Evolutionary conservation across 1,140 invertebrate genomes (phyloP), one percentile per base, ranked within the genome.

Genomic region (Chionoecetes opilio): DNA sequence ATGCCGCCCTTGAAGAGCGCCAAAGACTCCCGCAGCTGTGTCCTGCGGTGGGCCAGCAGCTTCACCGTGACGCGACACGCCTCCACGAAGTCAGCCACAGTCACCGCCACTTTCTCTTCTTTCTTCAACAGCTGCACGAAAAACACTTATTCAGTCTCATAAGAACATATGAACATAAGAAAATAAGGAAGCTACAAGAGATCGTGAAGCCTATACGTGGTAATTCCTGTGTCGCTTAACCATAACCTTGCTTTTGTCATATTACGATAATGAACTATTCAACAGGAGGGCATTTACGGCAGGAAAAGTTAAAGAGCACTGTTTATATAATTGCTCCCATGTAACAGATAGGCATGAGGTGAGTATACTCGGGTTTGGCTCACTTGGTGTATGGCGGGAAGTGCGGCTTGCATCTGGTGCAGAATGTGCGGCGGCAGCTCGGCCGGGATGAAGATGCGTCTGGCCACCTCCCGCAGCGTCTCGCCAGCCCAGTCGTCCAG

Each of bases 1-100:
- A 96, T 93, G 21, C 95, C 95, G 38, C 93, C 95, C 35, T 94
- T 93, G 41, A 96, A 82, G 8, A 96, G 89, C 63, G 88, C 35
- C 41, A 96, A 37, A 5, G 93, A 93, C 5, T 93, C 92, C 14
- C 93, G 31, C 3, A 96, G 92, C 21, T 96, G 35, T 9, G 84
- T 63, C 37, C 95, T 85, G 14, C 95, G 95, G 14, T 53, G 46
- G 17, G 86, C 87, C 37, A 96, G 82, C 26, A 96, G 93, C 2
- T 75, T 53, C 41, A 93, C 93, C 3, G 93, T 91, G 82, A 96
- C 90, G 21, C 38, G 92, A 46, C 95, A 96, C 1, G 90, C 90
- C 89, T 96, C 95, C 29, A 96, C 95, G 75, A 94, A 93, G 31
- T 96, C 95, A 0, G 93, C 41, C 21, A 94, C 93, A 1, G 86